A percentile compares a stretch with the other conserved stretches of the same genome.
These are phyloP conservation scores for Zoanthus sociatus DNA, from an alignment of 92 coral and sea anemone species.

Conservation along the genomic window DNA sequence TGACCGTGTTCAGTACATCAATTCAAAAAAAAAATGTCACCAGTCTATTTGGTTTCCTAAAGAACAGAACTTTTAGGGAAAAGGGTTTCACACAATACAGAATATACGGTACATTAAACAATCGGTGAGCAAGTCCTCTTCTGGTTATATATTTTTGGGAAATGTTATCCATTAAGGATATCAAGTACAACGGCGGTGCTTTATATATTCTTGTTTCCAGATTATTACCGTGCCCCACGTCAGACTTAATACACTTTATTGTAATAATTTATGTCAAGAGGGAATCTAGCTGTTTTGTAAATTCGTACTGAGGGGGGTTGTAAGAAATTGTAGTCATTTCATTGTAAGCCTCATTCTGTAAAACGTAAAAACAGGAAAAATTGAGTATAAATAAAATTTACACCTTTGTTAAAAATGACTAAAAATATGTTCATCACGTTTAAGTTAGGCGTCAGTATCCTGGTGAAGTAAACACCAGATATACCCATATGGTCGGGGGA, in stretches of 20 bases:
- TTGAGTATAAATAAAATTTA: conserved; percentile 18
- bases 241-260: conserved; percentile 12
- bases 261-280: conserved; percentile 1
- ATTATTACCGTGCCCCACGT: background rate
- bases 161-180: background rate
- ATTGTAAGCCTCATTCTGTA: conserved; percentile 4
- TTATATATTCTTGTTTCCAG: conserved; percentile 1
- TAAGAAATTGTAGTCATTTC: background rate
- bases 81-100: conserved; percentile 4
- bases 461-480: conserved; percentile 9
- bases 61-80: background rate
- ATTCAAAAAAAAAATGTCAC: background rate
- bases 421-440: background rate
- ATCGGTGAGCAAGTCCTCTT: conserved; percentile 9
- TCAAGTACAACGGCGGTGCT: conserved; percentile 14
- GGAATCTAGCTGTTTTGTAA: conserved; percentile 12
- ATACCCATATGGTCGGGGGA: conserved; percentile 7
- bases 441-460: background rate
- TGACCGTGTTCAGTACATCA: conserved; percentile 3
- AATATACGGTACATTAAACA: conserved; percentile 3
- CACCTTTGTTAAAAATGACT: background rate
- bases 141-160: background rate
- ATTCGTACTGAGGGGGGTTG: background rate
- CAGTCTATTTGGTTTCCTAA: conserved; percentile 13
- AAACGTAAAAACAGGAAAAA: background rate